A percentile compares a stretch with the other conserved stretches of the same genome.
These are phyloP conservation scores for Ariopsis seemanni DNA, from an alignment of 2,113 vertebrate genomes.

Conservation along the genomic window DNA sequence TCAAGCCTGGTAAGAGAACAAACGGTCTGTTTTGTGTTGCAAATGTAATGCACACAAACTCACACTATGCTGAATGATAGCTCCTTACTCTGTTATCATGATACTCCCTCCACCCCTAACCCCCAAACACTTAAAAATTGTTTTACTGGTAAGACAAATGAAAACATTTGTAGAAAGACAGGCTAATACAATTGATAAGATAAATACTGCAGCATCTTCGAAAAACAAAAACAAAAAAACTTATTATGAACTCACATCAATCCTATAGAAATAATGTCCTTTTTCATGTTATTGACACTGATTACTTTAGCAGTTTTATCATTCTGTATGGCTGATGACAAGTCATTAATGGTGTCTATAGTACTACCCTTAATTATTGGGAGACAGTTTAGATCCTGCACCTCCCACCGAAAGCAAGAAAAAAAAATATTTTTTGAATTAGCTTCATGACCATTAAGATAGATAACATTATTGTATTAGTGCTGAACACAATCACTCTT, in stretches of 20 bases:
- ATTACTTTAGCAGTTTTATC: not conserved
- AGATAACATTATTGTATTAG: not conserved
- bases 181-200: not conserved
- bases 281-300: not conserved
- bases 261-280: not conserved
- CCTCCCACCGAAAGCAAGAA: not conserved
- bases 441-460: not conserved
- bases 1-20: constrained; percentile 34
- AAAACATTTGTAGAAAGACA: not conserved
- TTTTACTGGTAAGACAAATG: not conserved
- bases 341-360: not conserved
- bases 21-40: constrained; percentile 41
- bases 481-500: not conserved
- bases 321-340: not conserved
- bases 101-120: no score
- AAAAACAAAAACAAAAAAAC: not conserved
- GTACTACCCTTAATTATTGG: not conserved
- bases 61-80: not conserved
- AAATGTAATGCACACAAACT: constrained; percentile 40
- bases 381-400: not conserved
- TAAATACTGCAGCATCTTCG: not conserved
- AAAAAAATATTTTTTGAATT: not conserved
- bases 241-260: not conserved
- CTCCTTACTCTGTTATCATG: constrained; percentile 20
- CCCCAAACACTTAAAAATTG: not conserved